phyloP scores from a whole-genome alignment of 2,888 invertebrate species.

The Pemphredon lugubris region DNA sequence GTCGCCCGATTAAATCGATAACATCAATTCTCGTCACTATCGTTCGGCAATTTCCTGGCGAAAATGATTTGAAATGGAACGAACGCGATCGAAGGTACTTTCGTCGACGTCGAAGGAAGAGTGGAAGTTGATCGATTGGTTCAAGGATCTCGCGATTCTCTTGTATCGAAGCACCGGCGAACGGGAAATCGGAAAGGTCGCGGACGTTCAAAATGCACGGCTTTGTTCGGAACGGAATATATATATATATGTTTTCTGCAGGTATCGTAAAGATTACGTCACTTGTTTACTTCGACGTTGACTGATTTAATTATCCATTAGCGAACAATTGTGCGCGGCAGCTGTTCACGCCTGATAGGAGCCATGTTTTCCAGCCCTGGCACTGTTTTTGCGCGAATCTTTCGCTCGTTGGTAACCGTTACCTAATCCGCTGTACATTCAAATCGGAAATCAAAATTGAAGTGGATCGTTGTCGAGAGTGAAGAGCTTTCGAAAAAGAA shows the following conservation, averaged over 20 bases:
- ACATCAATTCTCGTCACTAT: background rate
- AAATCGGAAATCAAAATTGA: too few relatives aligned
- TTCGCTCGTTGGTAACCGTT: background rate
- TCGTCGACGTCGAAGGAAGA: too few relatives aligned
- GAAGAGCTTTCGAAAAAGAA: too few relatives aligned
- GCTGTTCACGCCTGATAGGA: constrained; percentile 11
- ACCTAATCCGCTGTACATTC: too few relatives aligned
- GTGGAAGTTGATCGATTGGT: background rate
- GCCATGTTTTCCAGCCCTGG: constrained; percentile 2
- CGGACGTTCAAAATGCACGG: background rate
- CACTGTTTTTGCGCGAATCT: background rate
- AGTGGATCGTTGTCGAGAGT: too few relatives aligned
- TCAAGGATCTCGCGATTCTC: background rate
- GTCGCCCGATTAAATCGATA: constrained; percentile 23
- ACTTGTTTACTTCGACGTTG: constrained; percentile 40
- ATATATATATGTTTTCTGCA: constrained; percentile 12
- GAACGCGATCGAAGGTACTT: too few relatives aligned
- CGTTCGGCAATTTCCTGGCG: too few relatives aligned
- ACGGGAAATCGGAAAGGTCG: constrained; percentile 1
- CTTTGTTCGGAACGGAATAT: constrained; percentile 1
- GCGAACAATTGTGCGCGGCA: constrained; percentile 28
- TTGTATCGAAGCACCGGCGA: constrained; percentile 5
- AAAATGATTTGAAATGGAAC: too few relatives aligned
- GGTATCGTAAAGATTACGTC: constrained; percentile 46
- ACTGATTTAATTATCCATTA: constrained; percentile 49